These are phyloP conservation scores for Pammene fasciana DNA, from an alignment of 2,888 invertebrate species.

Conservation along the genomic window DNA sequence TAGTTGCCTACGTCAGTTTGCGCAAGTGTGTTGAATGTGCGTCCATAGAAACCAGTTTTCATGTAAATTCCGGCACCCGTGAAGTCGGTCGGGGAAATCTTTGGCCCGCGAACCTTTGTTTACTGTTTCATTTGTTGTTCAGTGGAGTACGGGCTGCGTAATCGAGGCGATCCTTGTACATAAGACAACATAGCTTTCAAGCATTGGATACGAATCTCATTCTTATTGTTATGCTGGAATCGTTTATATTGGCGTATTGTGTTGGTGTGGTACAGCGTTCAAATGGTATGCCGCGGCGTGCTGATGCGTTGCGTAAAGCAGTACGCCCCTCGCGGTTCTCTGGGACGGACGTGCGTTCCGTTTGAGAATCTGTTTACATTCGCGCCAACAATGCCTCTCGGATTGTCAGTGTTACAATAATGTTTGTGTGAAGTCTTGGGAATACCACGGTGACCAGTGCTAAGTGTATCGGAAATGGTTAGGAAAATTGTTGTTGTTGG, in stretches of 20 bases:
- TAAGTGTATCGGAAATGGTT: conserved; percentile 71
- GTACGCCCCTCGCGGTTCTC: conserved; percentile 61
- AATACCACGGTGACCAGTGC: conserved; percentile 56
- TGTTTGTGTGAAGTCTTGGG: conserved; percentile 64
- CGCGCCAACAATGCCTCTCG: conserved; percentile 59
- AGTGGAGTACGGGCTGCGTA: conserved; percentile 68
- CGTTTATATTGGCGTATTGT: conserved; percentile 9
- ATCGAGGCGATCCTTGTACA: conserved; percentile 77
- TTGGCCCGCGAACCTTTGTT: conserved; percentile 62
- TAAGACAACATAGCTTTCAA: conserved; percentile 1
- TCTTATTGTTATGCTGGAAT: conserved; percentile 9
- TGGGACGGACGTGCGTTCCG: conserved; percentile 59
- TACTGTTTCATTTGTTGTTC: conserved; percentile 66
- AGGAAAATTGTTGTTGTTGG: conserved; percentile 77
- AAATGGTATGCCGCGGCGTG: conserved; percentile 69
- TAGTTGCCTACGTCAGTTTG: conserved; percentile 61
- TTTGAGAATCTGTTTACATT: conserved; percentile 57
- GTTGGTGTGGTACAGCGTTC: conserved; percentile 21
- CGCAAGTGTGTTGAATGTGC: conserved; percentile 57
- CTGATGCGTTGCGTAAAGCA: conserved; percentile 63
- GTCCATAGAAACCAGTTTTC: conserved; percentile 50
- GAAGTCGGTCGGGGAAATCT: conserved; percentile 59
- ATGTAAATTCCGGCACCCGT: conserved; percentile 45
- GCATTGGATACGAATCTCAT: neutral
- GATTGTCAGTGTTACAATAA: conserved; percentile 63